These are phyloP conservation scores for Intellagama lesueurii DNA, from an alignment of 2,797 vertebrate species.

Conservation along the genomic window DNA sequence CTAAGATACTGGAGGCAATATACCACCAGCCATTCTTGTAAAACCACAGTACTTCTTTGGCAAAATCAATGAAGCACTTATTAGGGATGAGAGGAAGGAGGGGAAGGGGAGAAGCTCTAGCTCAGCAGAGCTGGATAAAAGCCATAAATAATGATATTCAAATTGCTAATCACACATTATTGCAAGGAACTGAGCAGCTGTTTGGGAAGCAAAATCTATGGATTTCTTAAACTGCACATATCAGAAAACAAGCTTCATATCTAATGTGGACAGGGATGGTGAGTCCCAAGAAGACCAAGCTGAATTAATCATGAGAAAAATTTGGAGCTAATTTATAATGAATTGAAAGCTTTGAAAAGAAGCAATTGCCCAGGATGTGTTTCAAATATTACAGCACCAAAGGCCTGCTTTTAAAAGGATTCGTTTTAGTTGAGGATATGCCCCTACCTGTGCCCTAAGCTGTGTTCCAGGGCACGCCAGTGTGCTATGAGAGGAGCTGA, in stretches of 20 bases:
- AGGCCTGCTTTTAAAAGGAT: not conserved
- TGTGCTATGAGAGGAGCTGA: not conserved
- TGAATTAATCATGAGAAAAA: constrained; percentile 40
- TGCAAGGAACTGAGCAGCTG: constrained; percentile 45
- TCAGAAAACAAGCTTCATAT: not conserved
- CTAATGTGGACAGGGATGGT: not conserved
- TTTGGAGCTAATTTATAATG: constrained; percentile 21
- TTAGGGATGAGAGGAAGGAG: constrained; percentile 1
- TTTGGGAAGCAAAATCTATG: constrained; percentile 36
- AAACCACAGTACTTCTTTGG: not conserved
- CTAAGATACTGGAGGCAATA: not conserved
- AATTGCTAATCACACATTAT: constrained; percentile 34
- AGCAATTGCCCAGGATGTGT: not conserved
- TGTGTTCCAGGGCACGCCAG: not conserved
- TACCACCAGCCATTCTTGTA: constrained; percentile 3
- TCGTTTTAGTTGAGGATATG: not conserved
- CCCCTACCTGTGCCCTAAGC: not conserved
- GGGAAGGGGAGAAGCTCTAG: constrained; percentile 13
- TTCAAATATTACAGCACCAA: not conserved
- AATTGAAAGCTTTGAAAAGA: not conserved
- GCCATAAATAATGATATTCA: constrained; percentile 49
- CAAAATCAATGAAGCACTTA: not conserved
- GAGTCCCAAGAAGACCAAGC: not conserved
- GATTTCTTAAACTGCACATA: constrained; percentile 1
- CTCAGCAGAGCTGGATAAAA: constrained; percentile 26